These are phyloP conservation scores for Lottia gigantea DNA, from an alignment of 2,888 invertebrate genomes.

Conservation along the genomic window DNA sequence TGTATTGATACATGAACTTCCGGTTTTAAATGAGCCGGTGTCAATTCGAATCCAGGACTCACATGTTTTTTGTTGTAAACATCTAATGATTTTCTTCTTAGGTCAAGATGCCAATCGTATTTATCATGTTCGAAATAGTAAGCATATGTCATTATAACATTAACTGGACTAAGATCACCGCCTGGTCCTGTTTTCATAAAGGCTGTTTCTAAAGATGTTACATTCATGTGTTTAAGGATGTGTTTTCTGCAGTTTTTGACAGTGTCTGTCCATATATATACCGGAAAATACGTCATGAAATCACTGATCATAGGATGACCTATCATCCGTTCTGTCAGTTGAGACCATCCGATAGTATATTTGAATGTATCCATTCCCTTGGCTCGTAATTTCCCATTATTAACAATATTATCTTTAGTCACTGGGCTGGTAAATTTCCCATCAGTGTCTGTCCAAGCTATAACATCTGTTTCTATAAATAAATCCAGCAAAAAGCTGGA, in stretches of 20 bases:
- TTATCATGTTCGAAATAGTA: neutral
- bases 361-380: neutral
- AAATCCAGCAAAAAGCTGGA: neutral
- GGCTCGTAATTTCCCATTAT: neutral
- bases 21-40: neutral
- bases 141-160: neutral
- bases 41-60: neutral
- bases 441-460: conserved; percentile 1
- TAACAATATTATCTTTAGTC: neutral
- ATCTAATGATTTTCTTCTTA: neutral
- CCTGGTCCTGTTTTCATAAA: neutral
- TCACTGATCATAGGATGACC: neutral
- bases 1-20: neutral
- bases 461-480: neutral
- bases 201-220: neutral
- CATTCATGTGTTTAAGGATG: neutral
- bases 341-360: neutral
- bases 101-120: conserved; percentile 4
- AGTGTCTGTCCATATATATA: neutral
- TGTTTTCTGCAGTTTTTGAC: neutral
- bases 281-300: neutral
- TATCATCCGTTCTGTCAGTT: neutral
- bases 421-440: neutral
- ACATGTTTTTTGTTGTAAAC: neutral
- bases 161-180: neutral